Conservation (phyloP, 2,113 vertebrate species). For the Stomatorhinus ivindoensis region DNA sequence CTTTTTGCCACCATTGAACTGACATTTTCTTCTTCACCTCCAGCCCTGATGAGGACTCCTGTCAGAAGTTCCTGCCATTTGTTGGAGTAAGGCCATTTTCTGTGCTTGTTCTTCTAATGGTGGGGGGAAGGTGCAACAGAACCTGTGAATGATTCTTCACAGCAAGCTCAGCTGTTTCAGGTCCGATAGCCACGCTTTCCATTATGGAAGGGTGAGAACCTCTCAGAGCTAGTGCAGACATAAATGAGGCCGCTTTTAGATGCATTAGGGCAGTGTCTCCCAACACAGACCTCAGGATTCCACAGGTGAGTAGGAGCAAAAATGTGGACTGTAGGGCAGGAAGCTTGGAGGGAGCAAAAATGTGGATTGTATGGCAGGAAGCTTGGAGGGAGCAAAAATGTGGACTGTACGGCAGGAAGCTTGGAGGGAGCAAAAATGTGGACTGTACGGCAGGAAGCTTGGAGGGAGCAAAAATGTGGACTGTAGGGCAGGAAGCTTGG, state of each 20-base stretch:
- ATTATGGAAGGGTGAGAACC: neutral
- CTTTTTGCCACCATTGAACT: neutral
- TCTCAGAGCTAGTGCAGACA: neutral
- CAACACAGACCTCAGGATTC: neutral
- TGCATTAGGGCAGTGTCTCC: neutral
- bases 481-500: neutral
- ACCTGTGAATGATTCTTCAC: neutral
- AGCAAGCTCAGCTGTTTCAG: neutral
- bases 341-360: neutral
- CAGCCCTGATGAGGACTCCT: conserved; percentile 84
- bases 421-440: neutral
- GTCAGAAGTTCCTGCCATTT: conserved; percentile 88
- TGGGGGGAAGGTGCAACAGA: neutral
- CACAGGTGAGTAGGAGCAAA: neutral
- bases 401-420: neutral
- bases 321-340: neutral
- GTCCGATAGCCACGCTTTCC: neutral
- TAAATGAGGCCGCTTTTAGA: neutral
- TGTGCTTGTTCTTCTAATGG: neutral
- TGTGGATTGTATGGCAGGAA: neutral
- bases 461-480: neutral
- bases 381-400: neutral
- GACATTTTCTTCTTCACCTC: conserved; percentile 24
- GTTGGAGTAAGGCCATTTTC: conserved; percentile 68
- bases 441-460: no score